phyloP scores from a whole-genome alignment of 2,113 vertebrate genomes.

The Erythrocebus patas region DNA sequence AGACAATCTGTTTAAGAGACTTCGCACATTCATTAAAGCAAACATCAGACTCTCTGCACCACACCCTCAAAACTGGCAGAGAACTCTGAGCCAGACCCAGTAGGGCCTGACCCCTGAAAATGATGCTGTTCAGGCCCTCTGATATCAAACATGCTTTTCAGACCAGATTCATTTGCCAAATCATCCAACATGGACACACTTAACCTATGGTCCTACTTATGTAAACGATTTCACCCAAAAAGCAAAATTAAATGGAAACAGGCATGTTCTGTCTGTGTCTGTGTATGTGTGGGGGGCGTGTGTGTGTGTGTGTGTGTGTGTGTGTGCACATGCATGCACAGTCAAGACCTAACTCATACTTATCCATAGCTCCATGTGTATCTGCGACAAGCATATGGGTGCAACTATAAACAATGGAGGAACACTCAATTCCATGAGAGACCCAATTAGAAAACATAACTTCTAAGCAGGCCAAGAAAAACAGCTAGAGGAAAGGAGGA shows the following conservation, averaged over 20 bases:
- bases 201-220: slow-evolving; percentile 56
- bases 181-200: slow-evolving; percentile 55
- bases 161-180: slow-evolving; percentile 33
- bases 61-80: slow-evolving; percentile 69
- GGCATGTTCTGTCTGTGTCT: not conserved
- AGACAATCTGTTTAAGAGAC: slow-evolving; percentile 67
- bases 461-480: not conserved
- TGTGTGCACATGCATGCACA: not conserved
- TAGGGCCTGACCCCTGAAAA: slow-evolving; percentile 48
- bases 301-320: not conserved
- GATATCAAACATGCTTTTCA: slow-evolving; percentile 42
- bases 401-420: not conserved
- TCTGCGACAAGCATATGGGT: not conserved
- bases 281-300: not conserved
- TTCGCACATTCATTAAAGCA: slow-evolving; percentile 64
- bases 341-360: not conserved
- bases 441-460: not conserved
- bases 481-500: not conserved
- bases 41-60: slow-evolving; percentile 66
- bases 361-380: not conserved
- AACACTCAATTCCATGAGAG: not conserved
- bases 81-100: not conserved
- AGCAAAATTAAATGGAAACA: slow-evolving; percentile 46
- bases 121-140: slow-evolving; percentile 32
- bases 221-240: slow-evolving; percentile 44